phyloP scores from a whole-genome alignment of 2,888 invertebrate species.

The Rhagonycha lutea region DNA sequence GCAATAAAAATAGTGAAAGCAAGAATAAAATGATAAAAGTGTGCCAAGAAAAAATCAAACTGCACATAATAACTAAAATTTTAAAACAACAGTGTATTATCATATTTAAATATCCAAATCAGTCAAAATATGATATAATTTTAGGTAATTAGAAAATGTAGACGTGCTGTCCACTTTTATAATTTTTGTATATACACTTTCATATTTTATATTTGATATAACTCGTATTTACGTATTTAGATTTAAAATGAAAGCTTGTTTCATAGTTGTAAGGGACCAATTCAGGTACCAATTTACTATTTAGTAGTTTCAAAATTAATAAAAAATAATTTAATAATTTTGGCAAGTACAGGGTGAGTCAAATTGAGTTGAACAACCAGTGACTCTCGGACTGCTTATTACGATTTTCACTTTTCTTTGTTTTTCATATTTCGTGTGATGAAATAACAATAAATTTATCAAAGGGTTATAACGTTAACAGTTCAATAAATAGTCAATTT shows the following conservation, averaged over 20 bases:
- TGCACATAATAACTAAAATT: constrained; percentile 8
- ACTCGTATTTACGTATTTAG: constrained; percentile 17
- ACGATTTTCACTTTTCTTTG: neutral
- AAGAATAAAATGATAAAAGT: constrained; percentile 7
- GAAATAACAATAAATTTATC: neutral
- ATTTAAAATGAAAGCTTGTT: constrained; percentile 12
- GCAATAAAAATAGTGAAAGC: constrained; percentile 26
- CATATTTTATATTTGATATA: constrained; percentile 29
- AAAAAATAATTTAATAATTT: neutral
- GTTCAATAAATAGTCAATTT: neutral
- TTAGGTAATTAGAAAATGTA: constrained; percentile 21
- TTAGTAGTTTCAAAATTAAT: neutral
- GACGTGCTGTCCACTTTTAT: constrained; percentile 24
- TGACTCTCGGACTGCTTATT: neutral
- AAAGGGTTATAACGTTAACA: neutral
- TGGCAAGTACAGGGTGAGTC: neutral
- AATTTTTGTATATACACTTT: constrained; percentile 25
- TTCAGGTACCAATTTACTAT: constrained; percentile 20
- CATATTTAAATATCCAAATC: constrained; percentile 1
- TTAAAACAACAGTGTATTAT: constrained; percentile 7
- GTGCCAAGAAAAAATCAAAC: constrained; percentile 18
- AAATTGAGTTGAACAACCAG: neutral
- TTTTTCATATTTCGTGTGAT: neutral
- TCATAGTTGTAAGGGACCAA: constrained; percentile 30
- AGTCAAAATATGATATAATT: constrained; percentile 12